Evolutionary conservation across 2,797 vertebrate species (phyloP).

Genomic region (Chaetodon trifasciatus): DNA sequence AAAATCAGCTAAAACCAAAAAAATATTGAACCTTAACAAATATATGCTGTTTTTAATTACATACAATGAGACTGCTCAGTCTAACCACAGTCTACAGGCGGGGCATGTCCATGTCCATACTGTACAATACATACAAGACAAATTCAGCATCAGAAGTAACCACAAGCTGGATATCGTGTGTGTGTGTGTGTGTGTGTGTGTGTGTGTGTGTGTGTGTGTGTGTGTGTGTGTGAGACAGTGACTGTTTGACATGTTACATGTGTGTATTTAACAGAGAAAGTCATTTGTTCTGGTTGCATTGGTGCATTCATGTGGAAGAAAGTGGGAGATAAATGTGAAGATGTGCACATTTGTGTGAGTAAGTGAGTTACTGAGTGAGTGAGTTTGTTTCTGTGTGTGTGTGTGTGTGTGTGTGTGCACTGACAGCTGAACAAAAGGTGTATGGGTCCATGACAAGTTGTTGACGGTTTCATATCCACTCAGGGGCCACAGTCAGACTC

Average conservation of each 20-base stretch:
- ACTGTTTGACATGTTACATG: neutral
- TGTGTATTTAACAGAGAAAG: conserved; percentile 4
- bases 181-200: neutral
- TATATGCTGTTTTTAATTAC: neutral
- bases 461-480: conserved; percentile 58
- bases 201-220: neutral
- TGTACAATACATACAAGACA: neutral
- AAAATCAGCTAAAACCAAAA: neutral
- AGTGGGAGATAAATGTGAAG: conserved; percentile 17
- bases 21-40: neutral
- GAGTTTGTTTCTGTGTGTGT: neutral
- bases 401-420: neutral
- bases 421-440: conserved; percentile 55
- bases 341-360: conserved; percentile 6
- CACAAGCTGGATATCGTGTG: neutral
- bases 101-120: neutral
- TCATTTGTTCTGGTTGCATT: conserved; percentile 22
- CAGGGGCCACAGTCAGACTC: conserved; percentile 45
- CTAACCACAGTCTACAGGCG: neutral
- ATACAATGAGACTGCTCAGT: too few species aligned
- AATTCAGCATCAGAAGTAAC: neutral
- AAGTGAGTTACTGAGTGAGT: neutral
- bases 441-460: conserved; percentile 51
- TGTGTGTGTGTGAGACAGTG: too few species aligned
- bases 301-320: conserved; percentile 3